Evolutionary conservation across 1,140 invertebrate species (phyloP).

Genomic region (Drosophila obscura): DNA sequence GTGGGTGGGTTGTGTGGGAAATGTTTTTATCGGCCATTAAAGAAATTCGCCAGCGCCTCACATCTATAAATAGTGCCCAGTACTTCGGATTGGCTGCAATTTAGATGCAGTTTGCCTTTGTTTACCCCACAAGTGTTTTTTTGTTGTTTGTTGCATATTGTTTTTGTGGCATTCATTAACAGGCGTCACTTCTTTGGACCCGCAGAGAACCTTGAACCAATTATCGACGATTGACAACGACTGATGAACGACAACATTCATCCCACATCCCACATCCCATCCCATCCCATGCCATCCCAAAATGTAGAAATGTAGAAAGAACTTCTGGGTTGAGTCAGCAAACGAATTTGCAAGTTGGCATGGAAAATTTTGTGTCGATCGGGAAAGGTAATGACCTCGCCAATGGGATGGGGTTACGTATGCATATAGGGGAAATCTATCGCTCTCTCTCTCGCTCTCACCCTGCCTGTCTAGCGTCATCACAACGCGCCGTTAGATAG

Average conservation of each 20-base stretch:
- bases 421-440: too few species aligned
- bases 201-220: slow-evolving; percentile 31
- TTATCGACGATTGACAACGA: slow-evolving; percentile 35
- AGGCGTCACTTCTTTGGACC: slow-evolving; percentile 14
- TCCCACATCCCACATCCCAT: not conserved
- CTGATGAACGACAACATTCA: slow-evolving; percentile 22
- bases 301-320: too few species aligned
- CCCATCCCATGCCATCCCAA: too few species aligned
- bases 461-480: too few species aligned
- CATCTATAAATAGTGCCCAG: slow-evolving; percentile 36
- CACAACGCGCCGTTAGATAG: too few species aligned
- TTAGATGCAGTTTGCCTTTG: slow-evolving; percentile 11
- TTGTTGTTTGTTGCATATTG: too few species aligned
- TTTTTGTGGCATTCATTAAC: slow-evolving; percentile 4
- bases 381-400: too few species aligned
- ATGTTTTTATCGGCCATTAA: slow-evolving; percentile 23
- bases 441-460: too few species aligned
- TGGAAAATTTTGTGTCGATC: too few species aligned
- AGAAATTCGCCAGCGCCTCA: slow-evolving; percentile 19
- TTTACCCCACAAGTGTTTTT: not conserved
- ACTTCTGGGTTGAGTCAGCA: too few species aligned
- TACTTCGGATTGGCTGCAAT: slow-evolving; percentile 16
- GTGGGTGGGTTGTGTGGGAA: slow-evolving; percentile 19
- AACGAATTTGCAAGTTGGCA: too few species aligned
- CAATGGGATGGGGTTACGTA: too few species aligned